Percentiles rank a stretch among this genome's conserved stretches.
These are phyloP conservation scores for Eustalomyia histrio DNA, from an alignment of 2,888 invertebrate genomes.

Conservation along the genomic window DNA sequence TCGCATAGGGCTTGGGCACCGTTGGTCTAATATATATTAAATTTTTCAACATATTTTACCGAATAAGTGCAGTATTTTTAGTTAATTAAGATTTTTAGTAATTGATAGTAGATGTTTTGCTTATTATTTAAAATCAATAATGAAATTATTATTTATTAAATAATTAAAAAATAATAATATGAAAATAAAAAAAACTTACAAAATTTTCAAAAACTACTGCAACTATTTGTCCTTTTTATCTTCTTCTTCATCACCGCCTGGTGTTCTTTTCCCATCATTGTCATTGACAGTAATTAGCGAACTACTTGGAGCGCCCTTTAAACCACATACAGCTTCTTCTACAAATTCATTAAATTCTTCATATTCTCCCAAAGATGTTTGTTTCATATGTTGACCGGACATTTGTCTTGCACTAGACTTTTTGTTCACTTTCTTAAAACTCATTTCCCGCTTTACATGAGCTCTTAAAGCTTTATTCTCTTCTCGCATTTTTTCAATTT, in stretches of 20 bases:
- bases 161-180: background rate
- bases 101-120: too few species aligned
- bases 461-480: slow-evolving; percentile 69
- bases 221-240: background rate
- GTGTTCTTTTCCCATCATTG: background rate
- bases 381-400: background rate
- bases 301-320: background rate
- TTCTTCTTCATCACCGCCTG: background rate
- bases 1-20: too few species aligned
- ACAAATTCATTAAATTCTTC: background rate
- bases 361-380: background rate
- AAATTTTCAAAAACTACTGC: background rate
- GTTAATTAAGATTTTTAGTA: too few species aligned
- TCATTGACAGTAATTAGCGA: background rate
- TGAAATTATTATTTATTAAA: too few species aligned
- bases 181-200: background rate
- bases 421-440: slow-evolving; percentile 20
- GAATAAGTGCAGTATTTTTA: too few species aligned
- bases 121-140: too few species aligned
- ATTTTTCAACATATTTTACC: too few species aligned
- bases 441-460: slow-evolving; percentile 62
- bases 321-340: background rate
- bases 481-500: slow-evolving; percentile 86
- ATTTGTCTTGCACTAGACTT: background rate
- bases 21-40: too few species aligned